These are phyloP conservation scores for Pseudomugil gertrudae DNA, from an alignment of 2,797 vertebrate species.

Conservation along the genomic window DNA sequence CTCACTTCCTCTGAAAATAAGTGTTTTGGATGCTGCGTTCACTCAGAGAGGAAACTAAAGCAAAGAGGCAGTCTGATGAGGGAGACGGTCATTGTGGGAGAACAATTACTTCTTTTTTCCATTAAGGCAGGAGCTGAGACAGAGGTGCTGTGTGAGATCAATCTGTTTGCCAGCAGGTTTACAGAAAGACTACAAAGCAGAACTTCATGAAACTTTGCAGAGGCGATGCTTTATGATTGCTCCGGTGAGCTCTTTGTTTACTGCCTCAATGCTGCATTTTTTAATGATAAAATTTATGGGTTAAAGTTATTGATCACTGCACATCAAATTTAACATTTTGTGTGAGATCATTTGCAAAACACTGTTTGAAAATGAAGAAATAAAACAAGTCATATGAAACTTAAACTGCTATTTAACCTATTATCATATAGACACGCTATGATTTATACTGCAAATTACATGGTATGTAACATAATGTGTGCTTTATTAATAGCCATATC, in stretches of 20 bases:
- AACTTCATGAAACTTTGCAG: background rate
- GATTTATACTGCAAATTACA: background rate
- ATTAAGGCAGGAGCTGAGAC: background rate
- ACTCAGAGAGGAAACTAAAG: conserved; percentile 12
- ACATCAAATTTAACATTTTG: background rate
- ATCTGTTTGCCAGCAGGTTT: background rate
- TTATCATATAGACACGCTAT: background rate
- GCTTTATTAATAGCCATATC: background rate
- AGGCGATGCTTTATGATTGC: background rate
- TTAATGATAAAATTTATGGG: background rate
- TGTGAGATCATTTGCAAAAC: background rate
- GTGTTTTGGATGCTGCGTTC: conserved; percentile 7
- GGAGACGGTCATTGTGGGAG: conserved; percentile 8
- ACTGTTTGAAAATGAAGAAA: background rate
- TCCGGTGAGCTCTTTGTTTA: background rate
- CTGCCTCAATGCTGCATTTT: background rate
- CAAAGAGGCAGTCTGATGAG: background rate
- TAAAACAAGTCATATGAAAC: background rate
- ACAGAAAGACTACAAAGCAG: background rate
- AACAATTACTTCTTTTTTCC: background rate
- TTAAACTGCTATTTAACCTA: background rate
- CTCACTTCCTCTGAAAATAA: conserved; percentile 25
- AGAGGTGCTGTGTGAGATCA: background rate
- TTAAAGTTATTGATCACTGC: background rate
- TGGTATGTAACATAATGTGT: background rate